A percentile compares a stretch with the other conserved stretches of the same genome.
phyloP scores from a whole-genome alignment of 1,140 invertebrate genomes.

The Steinernema khuongi region DNA sequence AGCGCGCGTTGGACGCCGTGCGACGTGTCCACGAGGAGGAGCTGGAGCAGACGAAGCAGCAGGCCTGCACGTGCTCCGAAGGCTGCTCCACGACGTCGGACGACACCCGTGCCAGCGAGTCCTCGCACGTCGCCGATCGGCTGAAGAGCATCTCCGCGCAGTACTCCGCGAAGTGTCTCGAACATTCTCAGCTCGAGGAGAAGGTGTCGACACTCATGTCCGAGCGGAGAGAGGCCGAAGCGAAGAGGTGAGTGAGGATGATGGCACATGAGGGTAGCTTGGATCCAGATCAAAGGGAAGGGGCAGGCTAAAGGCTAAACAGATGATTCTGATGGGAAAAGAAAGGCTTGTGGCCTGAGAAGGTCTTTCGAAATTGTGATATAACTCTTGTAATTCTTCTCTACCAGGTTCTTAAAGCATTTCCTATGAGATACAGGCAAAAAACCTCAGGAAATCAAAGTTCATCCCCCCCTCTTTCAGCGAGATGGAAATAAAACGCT shows the following conservation, averaged over 20 bases:
- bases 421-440: too few species aligned
- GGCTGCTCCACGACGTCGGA: slow-evolving; percentile 29
- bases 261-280: slow-evolving; percentile 13
- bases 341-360: too few species aligned
- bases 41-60: slow-evolving; percentile 71
- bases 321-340: too few species aligned
- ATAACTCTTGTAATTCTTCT: too few species aligned
- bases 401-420: too few species aligned
- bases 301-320: too few species aligned
- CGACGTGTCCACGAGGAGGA: slow-evolving; percentile 84
- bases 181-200: slow-evolving; percentile 78
- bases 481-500: slow-evolving; percentile 36
- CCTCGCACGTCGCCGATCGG: slow-evolving; percentile 29
- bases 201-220: slow-evolving; percentile 70
- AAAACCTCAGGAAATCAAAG: too few species aligned
- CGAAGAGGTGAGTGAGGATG: slow-evolving; percentile 22
- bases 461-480: slow-evolving; percentile 23
- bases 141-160: slow-evolving; percentile 80
- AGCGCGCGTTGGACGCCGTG: slow-evolving; percentile 77
- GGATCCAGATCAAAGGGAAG: too few species aligned
- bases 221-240: slow-evolving; percentile 29
- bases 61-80: slow-evolving; percentile 16
- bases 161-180: slow-evolving; percentile 83
- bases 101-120: slow-evolving; percentile 8
- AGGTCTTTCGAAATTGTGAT: too few species aligned